Base-by-base conservation (phyloP, 2,888 invertebrate species). In the Prosapia bicincta region DNA sequence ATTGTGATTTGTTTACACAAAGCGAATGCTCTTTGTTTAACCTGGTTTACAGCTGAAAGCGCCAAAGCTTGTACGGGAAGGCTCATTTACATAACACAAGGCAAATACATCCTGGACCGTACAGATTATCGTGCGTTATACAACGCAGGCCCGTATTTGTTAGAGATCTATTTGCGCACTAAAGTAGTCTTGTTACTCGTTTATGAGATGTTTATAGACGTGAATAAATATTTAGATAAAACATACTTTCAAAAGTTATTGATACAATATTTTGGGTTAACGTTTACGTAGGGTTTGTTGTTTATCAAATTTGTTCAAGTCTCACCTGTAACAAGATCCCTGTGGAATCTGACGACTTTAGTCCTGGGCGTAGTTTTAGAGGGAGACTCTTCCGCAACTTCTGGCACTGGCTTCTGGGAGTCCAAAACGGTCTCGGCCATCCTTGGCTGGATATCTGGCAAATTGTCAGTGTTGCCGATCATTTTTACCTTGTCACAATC, bases 301-400 rank as follows among this genome's bases (percentile, higher is more conserved):
- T n/a, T n/a, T n/a, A n/a, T n/a, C n/a, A n/a, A n/a, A n/a, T n/a
- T n/a, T n/a, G n/a, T n/a, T n/a, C 9, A 30, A 6, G 30, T 9
- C 30, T 69, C 26, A 79, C 79, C 79, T 26, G 79, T 78, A 71
- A 79, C 78, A 25, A 79, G 78, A 66, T 79, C 79, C 0, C 77
- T 76, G 68, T 78, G 78, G 66, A 79, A 79, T 26, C 78, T 77
- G 32, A 79, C 79, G 70, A 77, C 78, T 68, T 79, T 78, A 10
- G 78, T 65, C 20, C n/a, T 71, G 20, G 43, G 43, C 5, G 38
- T 28, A 9, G 28, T 15, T 15, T 71, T 78, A n/a, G 79, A 78
- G 6, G 38, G 69, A 1, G 76, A 71, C 23, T 69, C 75, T 0
- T 71, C 54, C 15, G 43, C 24, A 23, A 72, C 69, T 26, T 25